Base-by-base conservation (phyloP, 2,113 vertebrate species). In the Tenebrosternarchus preto region DNA sequence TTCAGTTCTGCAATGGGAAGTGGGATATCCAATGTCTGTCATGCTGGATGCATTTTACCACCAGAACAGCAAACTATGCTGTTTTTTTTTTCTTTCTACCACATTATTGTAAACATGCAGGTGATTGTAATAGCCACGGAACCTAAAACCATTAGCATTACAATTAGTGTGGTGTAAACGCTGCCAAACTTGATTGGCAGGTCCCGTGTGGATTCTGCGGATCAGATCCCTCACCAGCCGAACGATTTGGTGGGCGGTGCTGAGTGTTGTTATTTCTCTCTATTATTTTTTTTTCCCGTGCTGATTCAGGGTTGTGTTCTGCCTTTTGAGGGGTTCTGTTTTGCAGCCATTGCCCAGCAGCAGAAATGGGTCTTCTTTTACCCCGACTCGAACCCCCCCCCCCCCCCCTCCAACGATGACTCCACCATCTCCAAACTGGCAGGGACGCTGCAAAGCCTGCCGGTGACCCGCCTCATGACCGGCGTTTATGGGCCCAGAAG, bases 341-440 rank as follows among this genome's bases (percentile, higher is more conserved):
- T 87, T 80, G 78, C 36, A 50, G 80, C 53, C 73, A 81, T 94
- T 93, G 87, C 92, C 89, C 90, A 91, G 93, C 88, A 94, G 84
- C 87, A 19, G 66, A 60, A 82, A 79, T 61, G 33, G 17, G 81
- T 61, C 19, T 82, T 67, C 17, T n/a, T n/a, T n/a, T n/a, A n/a
- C n/a, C n/a, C n/a, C n/a, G n/a, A n/a, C 81, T 87, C 86, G 69
- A 83, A 74, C 57, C 59, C 22, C 20, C 29, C 31, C 36, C 63
- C 33, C 36, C 39, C 57, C 46, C 22, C 16, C 29, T 22, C 36
- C 50, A 19, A 25, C 39, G 25, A 17, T 20, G 46, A 27, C 66
- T 12, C 80, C 64, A 77, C 72, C 66, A 80, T 63, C 57, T 78
- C 84, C 88, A 75, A 59, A 74, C 85, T 92, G 90, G 90, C 89